Conservation (phyloP, 2,888 invertebrate genomes). For the Homarus gammarus region DNA sequence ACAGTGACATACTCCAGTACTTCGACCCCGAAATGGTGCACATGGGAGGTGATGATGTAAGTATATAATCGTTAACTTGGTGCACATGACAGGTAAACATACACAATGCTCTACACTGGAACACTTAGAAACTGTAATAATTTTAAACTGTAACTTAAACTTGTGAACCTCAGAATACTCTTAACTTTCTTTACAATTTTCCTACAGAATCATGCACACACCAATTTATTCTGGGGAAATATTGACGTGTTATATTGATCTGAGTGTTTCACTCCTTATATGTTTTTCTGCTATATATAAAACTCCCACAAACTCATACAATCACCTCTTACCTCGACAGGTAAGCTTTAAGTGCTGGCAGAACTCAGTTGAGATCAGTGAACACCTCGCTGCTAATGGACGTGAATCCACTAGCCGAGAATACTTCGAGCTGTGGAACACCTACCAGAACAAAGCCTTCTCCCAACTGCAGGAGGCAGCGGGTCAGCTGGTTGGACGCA, state of each 20-base stretch:
- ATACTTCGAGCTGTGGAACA: slow-evolving; percentile 66
- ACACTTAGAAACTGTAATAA: no score
- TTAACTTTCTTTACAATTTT: no score
- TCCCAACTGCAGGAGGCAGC: slow-evolving; percentile 46
- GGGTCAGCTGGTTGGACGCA: slow-evolving; percentile 37
- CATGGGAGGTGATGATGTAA: slow-evolving; percentile 68
- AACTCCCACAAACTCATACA: background rate
- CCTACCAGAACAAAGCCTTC: slow-evolving; percentile 51
- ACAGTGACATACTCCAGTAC: slow-evolving; percentile 58
- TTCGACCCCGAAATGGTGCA: slow-evolving; percentile 70
- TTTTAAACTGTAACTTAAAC: no score
- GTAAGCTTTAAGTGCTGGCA: slow-evolving; percentile 76
- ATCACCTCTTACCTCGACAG: slow-evolving; percentile 28
- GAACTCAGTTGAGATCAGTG: slow-evolving; percentile 78
- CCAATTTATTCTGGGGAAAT: background rate
- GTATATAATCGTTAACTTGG: slow-evolving; percentile 7
- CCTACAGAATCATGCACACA: no score
- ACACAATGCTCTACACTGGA: background rate
- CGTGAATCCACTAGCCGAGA: slow-evolving; percentile 75
- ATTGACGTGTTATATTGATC: background rate
- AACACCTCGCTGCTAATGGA: slow-evolving; percentile 83
- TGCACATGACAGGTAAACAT: background rate
- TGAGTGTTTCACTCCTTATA: background rate
- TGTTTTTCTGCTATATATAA: background rate
- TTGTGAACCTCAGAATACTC: no score